These are phyloP conservation scores for Agapetus fuscipes DNA, from an alignment of 2,888 invertebrate genomes.

Conservation along the genomic window DNA sequence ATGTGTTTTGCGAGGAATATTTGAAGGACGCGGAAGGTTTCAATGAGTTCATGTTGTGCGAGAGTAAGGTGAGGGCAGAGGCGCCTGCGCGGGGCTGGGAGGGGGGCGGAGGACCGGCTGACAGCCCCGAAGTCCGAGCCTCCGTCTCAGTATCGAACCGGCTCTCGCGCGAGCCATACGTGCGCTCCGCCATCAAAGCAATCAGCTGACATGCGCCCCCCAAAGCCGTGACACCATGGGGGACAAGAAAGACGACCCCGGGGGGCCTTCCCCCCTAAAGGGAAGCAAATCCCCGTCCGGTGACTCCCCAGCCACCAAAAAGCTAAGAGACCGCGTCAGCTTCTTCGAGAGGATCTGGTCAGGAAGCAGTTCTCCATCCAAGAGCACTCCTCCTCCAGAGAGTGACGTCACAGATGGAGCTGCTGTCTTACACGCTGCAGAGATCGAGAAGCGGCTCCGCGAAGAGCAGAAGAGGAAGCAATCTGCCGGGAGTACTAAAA, in stretches of 20 bases:
- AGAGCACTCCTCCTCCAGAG: constrained; percentile 29
- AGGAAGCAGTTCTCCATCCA: constrained; percentile 30
- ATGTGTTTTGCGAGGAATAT: no score
- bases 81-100: constrained; percentile 23
- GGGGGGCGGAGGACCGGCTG: constrained; percentile 16
- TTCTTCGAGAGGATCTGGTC: constrained; percentile 76
- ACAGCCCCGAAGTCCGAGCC: constrained; percentile 9
- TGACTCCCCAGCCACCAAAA: constrained; percentile 37
- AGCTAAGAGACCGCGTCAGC: constrained; percentile 63
- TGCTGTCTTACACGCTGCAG: constrained; percentile 45
- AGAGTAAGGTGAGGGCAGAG: no score
- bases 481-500: constrained; percentile 44
- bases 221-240: constrained; percentile 7
- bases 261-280: constrained; percentile 21
- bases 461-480: constrained; percentile 44
- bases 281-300: constrained; percentile 21
- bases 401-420: constrained; percentile 34
- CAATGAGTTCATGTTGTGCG: no score
- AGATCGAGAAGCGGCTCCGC: constrained; percentile 48
- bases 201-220: constrained; percentile 3
- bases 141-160: constrained; percentile 20
- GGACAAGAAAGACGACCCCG: constrained; percentile 27
- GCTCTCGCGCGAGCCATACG: constrained; percentile 12
- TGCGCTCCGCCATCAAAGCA: not conserved
- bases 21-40: no score